Base-by-base conservation (phyloP, 2,888 invertebrate species). In the Dinocampus coccinellae region DNA sequence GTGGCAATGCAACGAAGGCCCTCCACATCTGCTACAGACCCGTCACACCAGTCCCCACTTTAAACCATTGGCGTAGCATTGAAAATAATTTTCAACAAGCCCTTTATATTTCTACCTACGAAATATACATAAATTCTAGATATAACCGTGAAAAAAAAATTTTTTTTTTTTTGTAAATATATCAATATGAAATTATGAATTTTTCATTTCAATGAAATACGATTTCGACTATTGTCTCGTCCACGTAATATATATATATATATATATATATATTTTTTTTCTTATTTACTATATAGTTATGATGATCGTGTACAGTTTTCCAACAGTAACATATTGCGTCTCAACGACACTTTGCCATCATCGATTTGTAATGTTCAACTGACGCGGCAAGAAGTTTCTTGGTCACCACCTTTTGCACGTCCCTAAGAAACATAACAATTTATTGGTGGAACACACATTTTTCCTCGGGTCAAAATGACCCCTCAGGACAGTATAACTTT, bases 1-100 rank as follows among this genome's bases (percentile, higher is more conserved):
- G 47, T 47, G 47, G 47, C 16, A 55, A n/a, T 11, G 11, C 9
- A 53, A 53, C 7, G 55, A 55, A 26, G 55, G 24, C 55, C 24
- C 55, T 55, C 24, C 79, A 80, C 80, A 81, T 83, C 84, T 85
- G 84, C 86, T 7, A 84, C 86, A 82, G 82, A 85, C 86, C 82
- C 83, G 86, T 86, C 85, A 85, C 80, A 86, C 87, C 86, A 85
- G 86, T 86, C 85, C 79, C 81, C 78, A n/a, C 80, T 82, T n/a
- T 81, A 76, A 78, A 70, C 67, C 86, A 85, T 26, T 82, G 84
- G 85, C 84, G 85, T 83, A 82, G 78, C 52, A 42, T 64, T 47
- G 64, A 64, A 76, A 77, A 74, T 60, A 20, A 55, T 70, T 68
- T 69, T 57, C 22, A 20, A 57, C 6, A 16, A 16, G 47, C 16